A percentile compares a stretch with the other conserved stretches of the same genome.
phyloP scores from a whole-genome alignment of 2,888 invertebrate genomes.

The Lasioglossum morio region DNA sequence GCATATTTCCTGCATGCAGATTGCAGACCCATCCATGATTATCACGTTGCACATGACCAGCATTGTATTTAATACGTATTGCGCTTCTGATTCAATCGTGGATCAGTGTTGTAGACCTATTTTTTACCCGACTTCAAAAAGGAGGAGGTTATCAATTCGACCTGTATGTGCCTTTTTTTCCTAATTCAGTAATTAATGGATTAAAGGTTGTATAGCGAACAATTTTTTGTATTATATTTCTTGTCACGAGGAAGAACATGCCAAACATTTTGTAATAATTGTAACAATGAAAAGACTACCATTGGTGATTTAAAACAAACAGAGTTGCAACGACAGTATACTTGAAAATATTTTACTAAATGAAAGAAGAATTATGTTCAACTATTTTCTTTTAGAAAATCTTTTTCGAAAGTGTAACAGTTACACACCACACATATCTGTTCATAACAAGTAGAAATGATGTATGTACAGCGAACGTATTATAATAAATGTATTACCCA shows the following conservation, averaged over 20 bases:
- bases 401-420: neutral
- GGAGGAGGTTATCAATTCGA: too few relatives aligned
- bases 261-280: neutral
- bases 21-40: neutral
- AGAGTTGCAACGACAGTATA: neutral
- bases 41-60: neutral
- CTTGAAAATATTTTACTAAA: neutral
- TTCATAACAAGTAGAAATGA: neutral
- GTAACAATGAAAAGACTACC: neutral
- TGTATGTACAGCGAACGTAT: neutral
- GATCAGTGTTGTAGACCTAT: neutral
- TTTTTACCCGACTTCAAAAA: too few relatives aligned
- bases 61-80: neutral
- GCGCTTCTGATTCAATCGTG: neutral
- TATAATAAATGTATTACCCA: slow-evolving; percentile 8
- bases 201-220: neutral
- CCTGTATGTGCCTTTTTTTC: too few relatives aligned
- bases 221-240: neutral
- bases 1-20: neutral
- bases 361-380: neutral
- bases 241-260: neutral
- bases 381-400: neutral
- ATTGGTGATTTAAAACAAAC: neutral
- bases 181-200: neutral
- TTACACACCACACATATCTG: neutral